Evolutionary conservation across 1,140 invertebrate genomes (phyloP).

Genomic region (Chionoecetes opilio): DNA sequence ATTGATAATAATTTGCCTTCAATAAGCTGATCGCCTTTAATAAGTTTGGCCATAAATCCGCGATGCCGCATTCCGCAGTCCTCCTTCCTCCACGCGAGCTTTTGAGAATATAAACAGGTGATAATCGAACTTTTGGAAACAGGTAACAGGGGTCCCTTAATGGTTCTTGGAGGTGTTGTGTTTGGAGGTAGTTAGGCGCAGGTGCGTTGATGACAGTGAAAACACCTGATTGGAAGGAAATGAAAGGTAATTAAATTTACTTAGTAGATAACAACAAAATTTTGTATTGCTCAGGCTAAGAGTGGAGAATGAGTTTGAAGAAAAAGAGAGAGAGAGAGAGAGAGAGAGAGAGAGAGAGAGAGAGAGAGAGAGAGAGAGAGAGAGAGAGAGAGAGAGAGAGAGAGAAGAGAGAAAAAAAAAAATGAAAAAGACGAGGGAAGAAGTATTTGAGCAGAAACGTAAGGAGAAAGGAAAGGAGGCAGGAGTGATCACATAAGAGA

Average conservation of each 20-base stretch:
- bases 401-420: not conserved
- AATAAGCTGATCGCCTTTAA: no score
- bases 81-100: not conserved
- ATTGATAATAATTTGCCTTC: slow-evolving; percentile 1
- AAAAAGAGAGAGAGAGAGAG: slow-evolving; percentile 9
- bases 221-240: not conserved
- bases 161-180: not conserved
- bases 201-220: not conserved
- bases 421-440: not conserved
- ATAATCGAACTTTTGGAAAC: not conserved
- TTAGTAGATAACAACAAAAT: slow-evolving; percentile 1
- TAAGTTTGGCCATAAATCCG: not conserved
- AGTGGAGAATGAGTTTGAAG: not conserved
- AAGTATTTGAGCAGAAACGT: not conserved
- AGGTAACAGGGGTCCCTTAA: not conserved
- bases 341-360: slow-evolving; percentile 9
- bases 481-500: no score
- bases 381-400: not conserved
- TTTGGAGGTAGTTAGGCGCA: not conserved
- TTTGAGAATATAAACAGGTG: slow-evolving; percentile 31
- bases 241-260: slow-evolving; percentile 1
- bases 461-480: not conserved
- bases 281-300: not conserved
- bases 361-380: no score
- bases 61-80: not conserved